Evolutionary conservation across 2,888 invertebrate genomes (phyloP), one percentile per base, ranked within the genome.

Genomic region (Oscheius sp.): DNA sequence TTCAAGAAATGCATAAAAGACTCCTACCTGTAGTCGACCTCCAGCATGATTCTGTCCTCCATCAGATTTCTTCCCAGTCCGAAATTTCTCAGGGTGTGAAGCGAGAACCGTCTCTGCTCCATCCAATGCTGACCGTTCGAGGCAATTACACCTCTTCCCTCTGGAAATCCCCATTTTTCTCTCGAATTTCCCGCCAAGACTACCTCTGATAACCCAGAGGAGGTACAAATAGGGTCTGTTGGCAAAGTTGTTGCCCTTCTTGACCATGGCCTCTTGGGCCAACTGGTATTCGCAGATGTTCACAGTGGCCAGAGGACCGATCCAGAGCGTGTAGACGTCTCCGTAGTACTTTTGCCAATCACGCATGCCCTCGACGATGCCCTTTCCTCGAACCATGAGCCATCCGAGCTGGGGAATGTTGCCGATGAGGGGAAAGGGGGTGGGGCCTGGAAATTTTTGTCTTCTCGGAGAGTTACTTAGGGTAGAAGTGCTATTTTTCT

Each of bases 11-110:
- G 21, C 21, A 21, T 21, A 21, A 21, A 21, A 21, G 21, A 21
- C 21, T 21, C 11, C 7, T 10, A 68, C 68, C 68, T 51, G 21
- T 68, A 68, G n/a, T 68, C 68, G 2, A 55, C 53, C 47, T 72
- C 72, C n/a, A 53, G 21, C 72, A 58, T 66, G 11, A 73, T 63
- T 47, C 73, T 53, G 7, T 58, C 51, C 32, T 73, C 42, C 73
- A 73, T 73, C n/a, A 66, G 11, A 66, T 73, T 73, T 37, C 57
- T 73, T 21, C 73, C 73, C 42, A 66, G 11, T 21, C 73, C 73
- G 53, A 73, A 66, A 57, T 73, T 63, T 9, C 73, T 42, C 48
- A 73, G 21, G 2, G 66, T 73, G 10, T 62, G 63, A 1, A 73
- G 55, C 32, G 66, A 35, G 35, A 73, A 73, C 2, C 66, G 37